Base-by-base conservation (phyloP, 1,140 invertebrate genomes). In the Eupristina koningsbergeri region DNA sequence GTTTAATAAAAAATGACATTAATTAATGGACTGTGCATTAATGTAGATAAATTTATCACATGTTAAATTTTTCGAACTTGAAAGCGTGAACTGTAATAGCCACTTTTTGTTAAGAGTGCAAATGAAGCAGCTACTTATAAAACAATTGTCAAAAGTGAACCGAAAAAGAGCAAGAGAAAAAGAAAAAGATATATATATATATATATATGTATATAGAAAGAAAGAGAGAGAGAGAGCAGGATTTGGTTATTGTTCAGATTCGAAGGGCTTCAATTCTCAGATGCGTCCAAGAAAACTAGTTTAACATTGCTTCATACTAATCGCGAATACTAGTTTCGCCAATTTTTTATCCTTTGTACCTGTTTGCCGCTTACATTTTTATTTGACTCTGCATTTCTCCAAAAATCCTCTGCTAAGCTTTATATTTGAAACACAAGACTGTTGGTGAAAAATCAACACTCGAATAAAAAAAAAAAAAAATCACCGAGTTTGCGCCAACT, bases 391-490 rank as follows among this genome's bases (percentile, higher is more conserved):
- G 41, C 82, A 45, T 47, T 83, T 64, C 76, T 64, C 29, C 58
- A 63, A 63, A 29, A 13, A 15, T 78, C 39, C 76, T 67, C 77
- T 6, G 39, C 79, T 82, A 83, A 85, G 73, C 86, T 90, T 90
- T 89, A 89, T 87, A 90, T 90, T 90, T 90, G 87, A 91, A 90
- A 89, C 89, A n/a, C 36, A 36, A 89, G 83, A 88, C 88, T 88
- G 87, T 39, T 50, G 89, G 89, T 90, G 89, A 89, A 74, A 90
- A 91, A 91, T 90, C 89, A 88, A 90, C 86, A 87, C 89, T 89
- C 86, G 88, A 87, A 87, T 86, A 87, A 88, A 87, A 86, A 89
- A 89, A 87, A 76, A 45, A 69, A 79, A n/a, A n/a, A 82, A 78
- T 36, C 80, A 64, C 53, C 41, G 73, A 67, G n/a, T 63, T 34